A percentile compares a stretch with the other conserved stretches of the same genome.
phyloP scores from a whole-genome alignment of 2,113 vertebrate genomes.

The Patagioenas fasciata region DNA sequence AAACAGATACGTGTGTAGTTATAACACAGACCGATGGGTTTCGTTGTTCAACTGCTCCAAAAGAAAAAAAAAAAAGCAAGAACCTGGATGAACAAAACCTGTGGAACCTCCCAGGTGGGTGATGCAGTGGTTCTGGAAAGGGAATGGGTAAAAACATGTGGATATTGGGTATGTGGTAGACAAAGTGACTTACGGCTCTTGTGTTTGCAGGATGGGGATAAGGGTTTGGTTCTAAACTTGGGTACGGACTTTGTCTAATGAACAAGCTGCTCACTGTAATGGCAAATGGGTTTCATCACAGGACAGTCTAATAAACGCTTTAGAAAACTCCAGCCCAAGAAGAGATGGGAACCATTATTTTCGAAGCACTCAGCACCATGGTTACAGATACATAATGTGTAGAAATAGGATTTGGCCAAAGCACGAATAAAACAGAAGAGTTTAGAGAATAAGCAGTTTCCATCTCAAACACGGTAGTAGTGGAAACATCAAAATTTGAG shows the following conservation, averaged over 20 bases:
- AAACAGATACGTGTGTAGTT: neutral
- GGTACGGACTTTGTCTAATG: neutral
- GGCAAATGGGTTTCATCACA: neutral
- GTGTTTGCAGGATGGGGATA: neutral
- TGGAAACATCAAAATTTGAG: neutral
- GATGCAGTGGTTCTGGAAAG: neutral
- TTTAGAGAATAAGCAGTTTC: neutral
- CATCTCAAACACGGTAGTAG: neutral
- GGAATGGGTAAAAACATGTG: neutral
- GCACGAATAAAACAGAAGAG: neutral
- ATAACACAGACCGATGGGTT: neutral
- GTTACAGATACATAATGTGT: neutral
- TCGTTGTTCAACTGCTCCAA: neutral
- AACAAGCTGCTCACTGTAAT: neutral
- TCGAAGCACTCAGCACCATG: neutral
- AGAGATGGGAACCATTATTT: neutral
- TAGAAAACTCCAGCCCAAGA: neutral
- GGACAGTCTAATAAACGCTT: neutral
- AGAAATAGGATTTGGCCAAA: neutral
- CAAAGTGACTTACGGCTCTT: fast-evolving
- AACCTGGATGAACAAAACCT: neutral
- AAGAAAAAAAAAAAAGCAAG: neutral
- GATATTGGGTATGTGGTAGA: neutral
- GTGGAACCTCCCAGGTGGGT: neutral
- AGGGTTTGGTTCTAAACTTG: neutral